phyloP scores from a whole-genome alignment of 2,888 invertebrate genomes.

The Coremacera marginata region DNA sequence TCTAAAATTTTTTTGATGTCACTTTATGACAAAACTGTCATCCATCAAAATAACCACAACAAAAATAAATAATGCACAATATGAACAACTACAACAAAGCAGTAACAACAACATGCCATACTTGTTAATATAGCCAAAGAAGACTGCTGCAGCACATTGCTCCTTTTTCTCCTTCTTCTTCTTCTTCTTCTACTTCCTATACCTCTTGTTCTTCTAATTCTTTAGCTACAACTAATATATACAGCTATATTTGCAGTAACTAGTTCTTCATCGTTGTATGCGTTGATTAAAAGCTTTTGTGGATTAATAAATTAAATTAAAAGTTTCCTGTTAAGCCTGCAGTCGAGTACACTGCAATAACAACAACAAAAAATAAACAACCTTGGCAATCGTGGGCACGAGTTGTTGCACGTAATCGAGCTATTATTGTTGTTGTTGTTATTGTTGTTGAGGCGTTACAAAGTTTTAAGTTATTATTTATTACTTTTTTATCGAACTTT shows the following conservation, averaged over 20 bases:
- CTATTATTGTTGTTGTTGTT: too few relatives aligned
- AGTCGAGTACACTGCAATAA: neutral
- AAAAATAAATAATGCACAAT: neutral
- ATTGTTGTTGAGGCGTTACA: too few relatives aligned
- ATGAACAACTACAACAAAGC: neutral
- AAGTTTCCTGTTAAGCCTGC: constrained; percentile 66
- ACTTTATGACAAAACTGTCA: neutral
- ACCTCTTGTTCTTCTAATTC: neutral
- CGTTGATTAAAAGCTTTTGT: constrained; percentile 56
- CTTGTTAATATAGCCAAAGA: neutral
- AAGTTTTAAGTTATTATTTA: too few relatives aligned
- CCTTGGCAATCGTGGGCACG: neutral
- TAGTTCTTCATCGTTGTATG: neutral
- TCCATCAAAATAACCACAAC: neutral
- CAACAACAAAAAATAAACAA: neutral
- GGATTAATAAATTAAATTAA: constrained; percentile 69
- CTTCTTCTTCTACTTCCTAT: neutral
- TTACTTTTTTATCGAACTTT: too few relatives aligned
- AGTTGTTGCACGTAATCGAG: neutral
- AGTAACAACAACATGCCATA: neutral
- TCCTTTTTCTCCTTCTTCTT: neutral
- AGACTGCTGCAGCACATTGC: neutral
- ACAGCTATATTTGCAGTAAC: neutral
- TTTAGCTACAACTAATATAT: neutral
- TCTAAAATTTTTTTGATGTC: neutral